Conservation (phyloP, 2,888 invertebrate genomes). For the Rhorus exstirpatorius region DNA sequence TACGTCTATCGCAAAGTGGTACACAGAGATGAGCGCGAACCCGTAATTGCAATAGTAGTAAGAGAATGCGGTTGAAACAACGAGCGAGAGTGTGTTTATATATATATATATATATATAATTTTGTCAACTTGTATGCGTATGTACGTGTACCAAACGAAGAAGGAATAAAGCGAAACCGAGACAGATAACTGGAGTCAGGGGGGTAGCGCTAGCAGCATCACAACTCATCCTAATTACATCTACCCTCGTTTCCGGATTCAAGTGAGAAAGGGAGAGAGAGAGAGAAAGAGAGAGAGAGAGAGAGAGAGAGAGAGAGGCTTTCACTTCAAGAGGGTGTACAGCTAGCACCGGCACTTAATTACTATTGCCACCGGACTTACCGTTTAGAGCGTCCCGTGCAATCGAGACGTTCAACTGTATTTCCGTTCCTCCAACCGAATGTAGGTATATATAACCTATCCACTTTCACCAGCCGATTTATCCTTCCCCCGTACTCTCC, state of each 20-base stretch:
- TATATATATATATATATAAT: background rate
- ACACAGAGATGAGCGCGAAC: slow-evolving; percentile 30
- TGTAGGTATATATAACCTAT: background rate
- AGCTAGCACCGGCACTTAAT: slow-evolving; percentile 78
- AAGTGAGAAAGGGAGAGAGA: slow-evolving; percentile 36
- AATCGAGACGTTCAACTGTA: slow-evolving; percentile 80
- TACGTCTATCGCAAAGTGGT: slow-evolving; percentile 52
- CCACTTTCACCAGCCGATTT: slow-evolving; percentile 18
- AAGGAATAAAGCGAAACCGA: slow-evolving; percentile 43
- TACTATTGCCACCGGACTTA: slow-evolving; percentile 82
- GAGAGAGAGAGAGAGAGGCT: slow-evolving; percentile 53
- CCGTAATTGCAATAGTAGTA: slow-evolving; percentile 11
- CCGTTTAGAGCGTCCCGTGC: slow-evolving; percentile 70
- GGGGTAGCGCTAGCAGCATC: slow-evolving; percentile 73
- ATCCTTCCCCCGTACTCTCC: slow-evolving; percentile 40
- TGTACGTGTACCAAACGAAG: slow-evolving; percentile 22
- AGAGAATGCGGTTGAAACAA: slow-evolving; percentile 5
- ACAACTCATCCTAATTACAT: slow-evolving; percentile 84
- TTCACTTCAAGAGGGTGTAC: slow-evolving; percentile 78
- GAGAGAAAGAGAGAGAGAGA: slow-evolving; percentile 37
- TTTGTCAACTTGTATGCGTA: background rate
- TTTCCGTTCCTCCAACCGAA: slow-evolving; percentile 73
- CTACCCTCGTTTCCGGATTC: slow-evolving; percentile 82
- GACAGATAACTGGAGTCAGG: slow-evolving; percentile 45
- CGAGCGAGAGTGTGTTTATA: background rate